These are phyloP conservation scores for Coptodon rendalli DNA, from an alignment of 2,113 vertebrate species.

Conservation along the genomic window DNA sequence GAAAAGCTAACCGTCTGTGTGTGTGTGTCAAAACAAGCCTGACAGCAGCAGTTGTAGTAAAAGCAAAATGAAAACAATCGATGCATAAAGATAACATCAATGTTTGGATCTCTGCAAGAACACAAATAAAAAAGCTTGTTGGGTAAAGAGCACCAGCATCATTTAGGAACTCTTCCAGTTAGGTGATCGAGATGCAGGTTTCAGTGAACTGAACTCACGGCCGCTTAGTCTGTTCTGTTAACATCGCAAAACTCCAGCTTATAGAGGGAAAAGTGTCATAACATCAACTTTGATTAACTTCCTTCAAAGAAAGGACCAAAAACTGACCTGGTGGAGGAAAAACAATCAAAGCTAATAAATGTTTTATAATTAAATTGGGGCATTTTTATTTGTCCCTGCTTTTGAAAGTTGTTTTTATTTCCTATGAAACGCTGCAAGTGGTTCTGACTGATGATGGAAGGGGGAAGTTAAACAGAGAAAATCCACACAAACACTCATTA, in stretches of 20 bases:
- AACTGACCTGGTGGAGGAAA: background rate
- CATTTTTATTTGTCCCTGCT: background rate
- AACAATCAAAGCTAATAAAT: background rate
- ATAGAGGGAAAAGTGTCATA: background rate
- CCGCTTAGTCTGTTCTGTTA: background rate
- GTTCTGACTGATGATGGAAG: fast-evolving
- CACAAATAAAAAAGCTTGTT: background rate
- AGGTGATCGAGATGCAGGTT: background rate
- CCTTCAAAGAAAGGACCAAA: fast-evolving
- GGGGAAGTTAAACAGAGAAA: background rate
- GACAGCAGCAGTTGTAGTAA: fast-evolving
- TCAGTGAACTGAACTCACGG: background rate
- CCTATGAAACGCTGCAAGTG: background rate
- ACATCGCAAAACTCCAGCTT: fast-evolving
- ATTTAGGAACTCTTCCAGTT: background rate
- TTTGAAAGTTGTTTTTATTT: background rate
- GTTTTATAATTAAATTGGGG: background rate
- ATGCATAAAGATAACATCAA: background rate
- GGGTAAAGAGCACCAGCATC: background rate
- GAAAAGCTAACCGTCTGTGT: background rate
- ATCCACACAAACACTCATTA: background rate
- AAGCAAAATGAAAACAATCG: background rate
- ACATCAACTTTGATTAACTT: background rate
- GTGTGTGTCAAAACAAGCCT: background rate
- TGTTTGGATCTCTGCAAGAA: background rate